Base-by-base conservation (phyloP, 2,888 invertebrate genomes). In the Pseudococcus viburni region DNA sequence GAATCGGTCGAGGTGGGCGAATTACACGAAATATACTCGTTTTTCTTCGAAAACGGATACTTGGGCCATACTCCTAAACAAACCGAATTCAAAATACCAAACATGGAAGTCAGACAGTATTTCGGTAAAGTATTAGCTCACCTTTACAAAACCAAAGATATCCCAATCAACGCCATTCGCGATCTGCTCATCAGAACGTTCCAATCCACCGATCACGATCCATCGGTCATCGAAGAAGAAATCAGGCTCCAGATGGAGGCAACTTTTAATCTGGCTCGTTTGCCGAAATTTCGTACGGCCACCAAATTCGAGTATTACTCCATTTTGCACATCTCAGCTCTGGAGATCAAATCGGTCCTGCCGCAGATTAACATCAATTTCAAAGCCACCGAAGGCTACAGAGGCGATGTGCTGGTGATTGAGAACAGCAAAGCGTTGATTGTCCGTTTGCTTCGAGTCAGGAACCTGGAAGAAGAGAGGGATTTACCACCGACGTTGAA, bases 81-180 rank as follows among this genome's bases (percentile, higher is more conserved):
- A 12, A 73, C 68, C 26, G 68, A 73, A 33, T 73, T 73, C 33
- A 73, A 33, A 6, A 73, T 73, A 73, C 68, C 68, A 15, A 73
- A 73, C 15, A 73, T 73, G 68, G 68, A 73, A 73, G 8, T 73
- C 26, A 22, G 68, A 73, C 68, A 73, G 33, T 73, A 73, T 73
- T 73, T 73, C 12, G n/a, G 15, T 73, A 73, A 73, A 73, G 33
- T 33, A 73, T 73, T 73, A 73, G 33, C 68, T 73, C 68, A 73
- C 68, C 11, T 73, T 73, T 73, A 73, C 15, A 33, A 2, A 22
- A 33, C 68, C 26, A 73, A 73, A 26, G 68, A 26, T 33, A 73
- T 73, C 12, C 68, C 68, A 5, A 73, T 73, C 68, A 6, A 73
- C 15, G 33, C 26, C 12, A 9, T 73, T 0, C 0, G 68, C 0